These are phyloP conservation scores for Lycodopsis pacificus DNA, from an alignment of 2,797 vertebrate genomes.

Conservation along the genomic window DNA sequence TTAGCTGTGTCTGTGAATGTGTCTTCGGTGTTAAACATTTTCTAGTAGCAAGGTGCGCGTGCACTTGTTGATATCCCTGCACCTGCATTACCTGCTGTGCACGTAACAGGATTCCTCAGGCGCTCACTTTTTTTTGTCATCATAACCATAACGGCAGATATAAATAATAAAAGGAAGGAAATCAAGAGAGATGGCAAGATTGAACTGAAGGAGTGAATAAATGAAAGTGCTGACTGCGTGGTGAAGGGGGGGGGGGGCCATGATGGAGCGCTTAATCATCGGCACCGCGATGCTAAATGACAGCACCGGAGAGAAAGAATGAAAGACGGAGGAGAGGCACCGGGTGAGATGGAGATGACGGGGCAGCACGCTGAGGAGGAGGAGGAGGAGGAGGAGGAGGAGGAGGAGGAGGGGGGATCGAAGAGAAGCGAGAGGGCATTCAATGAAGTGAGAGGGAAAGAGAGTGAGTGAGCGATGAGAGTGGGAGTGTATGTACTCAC, in stretches of 20 bases:
- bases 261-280: conserved; percentile 63
- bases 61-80: conserved; percentile 31
- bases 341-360: conserved; percentile 24
- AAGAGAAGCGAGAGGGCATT: conserved; percentile 34
- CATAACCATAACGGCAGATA: conserved; percentile 39
- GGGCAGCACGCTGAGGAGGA: conserved; percentile 3
- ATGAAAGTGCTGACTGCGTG: conserved; percentile 62
- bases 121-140: conserved; percentile 28
- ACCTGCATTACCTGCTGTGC: conserved; percentile 11
- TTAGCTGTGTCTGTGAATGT: conserved; percentile 45
- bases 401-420: not conserved
- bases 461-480: conserved; percentile 27
- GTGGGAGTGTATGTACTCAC: conserved; percentile 32
- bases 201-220: conserved; percentile 57
- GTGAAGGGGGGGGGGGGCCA: not conserved
- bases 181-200: conserved; percentile 40
- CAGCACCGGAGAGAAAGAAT: conserved; percentile 48
- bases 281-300: conserved; percentile 52
- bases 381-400: not conserved
- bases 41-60: not conserved
- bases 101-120: conserved; percentile 1
- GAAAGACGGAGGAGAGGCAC: conserved; percentile 32
- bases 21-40: conserved; percentile 30
- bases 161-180: conserved; percentile 56
- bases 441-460: conserved; percentile 39